Evolutionary conservation across 2,113 vertebrate species (phyloP).

Genomic region (Myodes glareolus): DNA sequence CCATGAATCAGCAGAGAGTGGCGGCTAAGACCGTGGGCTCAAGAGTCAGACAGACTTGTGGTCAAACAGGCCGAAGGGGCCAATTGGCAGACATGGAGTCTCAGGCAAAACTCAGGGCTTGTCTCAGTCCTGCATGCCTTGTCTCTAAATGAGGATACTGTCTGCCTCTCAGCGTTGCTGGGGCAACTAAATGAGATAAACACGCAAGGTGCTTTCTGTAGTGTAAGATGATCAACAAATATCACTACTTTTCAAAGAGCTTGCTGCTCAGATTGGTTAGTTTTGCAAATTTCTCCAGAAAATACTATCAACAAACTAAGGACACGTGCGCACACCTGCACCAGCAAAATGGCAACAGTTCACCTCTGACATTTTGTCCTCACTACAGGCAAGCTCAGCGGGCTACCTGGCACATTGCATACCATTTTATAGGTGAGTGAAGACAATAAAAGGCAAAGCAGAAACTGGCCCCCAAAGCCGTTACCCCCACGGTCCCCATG

Average conservation of each 20-base stretch:
- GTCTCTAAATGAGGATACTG: background rate
- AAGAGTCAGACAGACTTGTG: background rate
- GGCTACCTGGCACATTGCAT: background rate
- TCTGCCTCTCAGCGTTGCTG: background rate
- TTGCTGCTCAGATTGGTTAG: slow-evolving; percentile 66
- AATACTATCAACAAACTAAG: background rate
- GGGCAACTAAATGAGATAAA: background rate
- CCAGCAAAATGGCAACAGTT: background rate
- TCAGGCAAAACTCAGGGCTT: background rate
- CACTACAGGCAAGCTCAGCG: background rate
- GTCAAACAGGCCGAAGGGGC: background rate
- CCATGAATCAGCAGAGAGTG: slow-evolving; percentile 71
- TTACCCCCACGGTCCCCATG: accelerated
- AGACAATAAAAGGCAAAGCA: background rate
- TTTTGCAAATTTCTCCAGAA: slow-evolving; percentile 65
- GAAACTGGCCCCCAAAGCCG: background rate
- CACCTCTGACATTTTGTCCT: background rate
- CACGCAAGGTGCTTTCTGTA: background rate
- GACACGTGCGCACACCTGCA: background rate
- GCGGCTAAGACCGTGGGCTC: background rate
- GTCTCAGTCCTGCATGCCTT: background rate
- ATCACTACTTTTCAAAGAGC: background rate
- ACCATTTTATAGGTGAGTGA: background rate
- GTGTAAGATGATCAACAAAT: background rate
- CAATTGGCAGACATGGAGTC: background rate